phyloP scores from a whole-genome alignment of 1,140 invertebrate genomes.

The Lysiphlebus fabarum region DNA sequence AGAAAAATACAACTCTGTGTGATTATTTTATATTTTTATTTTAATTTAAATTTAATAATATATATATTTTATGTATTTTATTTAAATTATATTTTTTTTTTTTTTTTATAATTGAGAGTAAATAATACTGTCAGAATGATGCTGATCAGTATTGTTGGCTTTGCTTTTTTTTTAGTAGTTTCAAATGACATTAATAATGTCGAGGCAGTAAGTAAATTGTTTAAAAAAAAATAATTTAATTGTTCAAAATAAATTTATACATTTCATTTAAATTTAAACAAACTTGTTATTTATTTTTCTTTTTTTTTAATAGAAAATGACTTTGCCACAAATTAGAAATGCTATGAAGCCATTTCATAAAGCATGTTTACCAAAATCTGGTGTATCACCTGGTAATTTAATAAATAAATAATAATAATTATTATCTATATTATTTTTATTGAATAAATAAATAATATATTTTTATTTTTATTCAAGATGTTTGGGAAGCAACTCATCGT shows the following conservation, averaged over 20 bases:
- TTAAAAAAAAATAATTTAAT: neutral
- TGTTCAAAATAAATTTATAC: neutral
- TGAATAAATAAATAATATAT: neutral
- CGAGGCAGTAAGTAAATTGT: conserved; percentile 8
- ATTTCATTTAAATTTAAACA: neutral
- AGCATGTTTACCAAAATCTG: conserved; percentile 25
- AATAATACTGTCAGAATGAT: conserved; percentile 5
- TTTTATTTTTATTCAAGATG: neutral
- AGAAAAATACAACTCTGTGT: too few relatives aligned
- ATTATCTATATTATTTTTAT: too few relatives aligned
- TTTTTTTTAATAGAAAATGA: conserved; percentile 10
- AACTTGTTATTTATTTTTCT: conserved; percentile 8
- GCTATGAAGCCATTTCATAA: conserved; percentile 13
- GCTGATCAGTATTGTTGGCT: neutral
- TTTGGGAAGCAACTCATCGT: neutral
- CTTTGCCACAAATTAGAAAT: conserved; percentile 11
- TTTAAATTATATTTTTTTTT: too few relatives aligned
- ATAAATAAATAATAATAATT: too few relatives aligned
- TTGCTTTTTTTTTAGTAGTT: conserved; percentile 11
- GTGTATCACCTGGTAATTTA: conserved; percentile 24
- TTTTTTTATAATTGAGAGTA: neutral
- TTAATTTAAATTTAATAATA: too few relatives aligned
- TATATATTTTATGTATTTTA: too few relatives aligned
- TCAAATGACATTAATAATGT: conserved; percentile 9
- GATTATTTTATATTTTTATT: too few relatives aligned